phyloP scores from a whole-genome alignment of 2,797 vertebrate species.

The Sebastes cheni region DNA sequence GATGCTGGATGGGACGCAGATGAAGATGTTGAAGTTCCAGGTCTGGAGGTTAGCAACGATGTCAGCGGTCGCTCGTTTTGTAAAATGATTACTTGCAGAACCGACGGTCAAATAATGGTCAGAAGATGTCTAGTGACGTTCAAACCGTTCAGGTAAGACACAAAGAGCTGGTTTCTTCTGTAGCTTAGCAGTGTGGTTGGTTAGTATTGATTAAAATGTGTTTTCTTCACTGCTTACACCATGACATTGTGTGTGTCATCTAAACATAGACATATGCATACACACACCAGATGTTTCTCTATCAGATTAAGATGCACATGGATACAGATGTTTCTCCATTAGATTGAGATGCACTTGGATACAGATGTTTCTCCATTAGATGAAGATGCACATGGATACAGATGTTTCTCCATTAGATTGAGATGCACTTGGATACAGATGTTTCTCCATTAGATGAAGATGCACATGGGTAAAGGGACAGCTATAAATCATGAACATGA shows the following conservation, averaged over 20 bases:
- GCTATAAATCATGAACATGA: not conserved
- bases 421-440: conserved; percentile 17
- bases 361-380: conserved; percentile 37
- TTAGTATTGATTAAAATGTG: not conserved
- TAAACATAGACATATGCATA: not conserved
- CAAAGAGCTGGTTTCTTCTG: not conserved
- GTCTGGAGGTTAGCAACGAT: conserved; percentile 60
- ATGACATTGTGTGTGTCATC: not conserved
- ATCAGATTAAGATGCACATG: conserved; percentile 18
- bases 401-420: conserved; percentile 28
- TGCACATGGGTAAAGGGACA: not conserved
- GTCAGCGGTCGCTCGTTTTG: conserved; percentile 69
- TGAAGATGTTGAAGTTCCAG: conserved; percentile 55
- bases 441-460: conserved; percentile 3
- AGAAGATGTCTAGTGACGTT: conserved; percentile 94
- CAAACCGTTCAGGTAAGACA: conserved; percentile 94
- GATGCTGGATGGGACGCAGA: conserved; percentile 25
- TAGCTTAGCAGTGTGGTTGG: not conserved
- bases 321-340: conserved; percentile 38
- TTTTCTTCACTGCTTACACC: not conserved
- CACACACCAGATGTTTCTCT: conserved; percentile 29
- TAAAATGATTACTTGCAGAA: conserved; percentile 83
- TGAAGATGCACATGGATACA: conserved; percentile 1
- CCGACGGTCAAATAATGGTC: conserved; percentile 93
- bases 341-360: not conserved